Conservation (phyloP, 1,140 invertebrate genomes). For the Vanessa atalanta region DNA sequence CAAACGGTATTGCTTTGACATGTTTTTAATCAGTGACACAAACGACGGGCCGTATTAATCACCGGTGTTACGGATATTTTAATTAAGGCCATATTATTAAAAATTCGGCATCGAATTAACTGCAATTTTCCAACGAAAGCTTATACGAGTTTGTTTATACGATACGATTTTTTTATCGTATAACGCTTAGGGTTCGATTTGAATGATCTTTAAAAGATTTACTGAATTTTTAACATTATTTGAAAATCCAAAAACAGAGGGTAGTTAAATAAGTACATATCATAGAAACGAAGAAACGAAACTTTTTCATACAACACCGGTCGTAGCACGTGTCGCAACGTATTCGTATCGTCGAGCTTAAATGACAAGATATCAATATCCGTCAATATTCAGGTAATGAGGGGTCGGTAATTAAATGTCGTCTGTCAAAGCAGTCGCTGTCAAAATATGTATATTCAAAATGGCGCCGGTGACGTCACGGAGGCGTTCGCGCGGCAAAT, state of each 20-base stretch:
- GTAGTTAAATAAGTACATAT: too few species aligned
- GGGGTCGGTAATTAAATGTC: constrained; percentile 78
- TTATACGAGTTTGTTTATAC: constrained; percentile 40
- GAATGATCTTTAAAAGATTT: too few species aligned
- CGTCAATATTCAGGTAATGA: constrained; percentile 75
- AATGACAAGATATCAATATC: constrained; percentile 65
- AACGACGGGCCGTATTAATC: constrained; percentile 64
- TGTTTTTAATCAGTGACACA: constrained; percentile 66
- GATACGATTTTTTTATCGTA: constrained; percentile 34
- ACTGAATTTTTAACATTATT: too few species aligned
- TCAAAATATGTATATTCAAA: constrained; percentile 69
- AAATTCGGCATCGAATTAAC: constrained; percentile 63
- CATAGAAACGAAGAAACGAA: too few species aligned
- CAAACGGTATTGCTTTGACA: constrained; percentile 48
- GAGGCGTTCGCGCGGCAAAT: constrained; percentile 11
- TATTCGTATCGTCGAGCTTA: constrained; percentile 43
- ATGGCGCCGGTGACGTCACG: constrained; percentile 49
- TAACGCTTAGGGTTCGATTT: neutral
- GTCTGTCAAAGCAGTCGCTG: constrained; percentile 70
- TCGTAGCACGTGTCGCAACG: constrained; percentile 43
- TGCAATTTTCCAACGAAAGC: constrained; percentile 66
- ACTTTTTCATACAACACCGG: neutral
- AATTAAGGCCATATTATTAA: constrained; percentile 76
- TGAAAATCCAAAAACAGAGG: too few species aligned
- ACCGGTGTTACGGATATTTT: constrained; percentile 64